Conservation (phyloP, 2,797 vertebrate species). For the Erethizon dorsatum region DNA sequence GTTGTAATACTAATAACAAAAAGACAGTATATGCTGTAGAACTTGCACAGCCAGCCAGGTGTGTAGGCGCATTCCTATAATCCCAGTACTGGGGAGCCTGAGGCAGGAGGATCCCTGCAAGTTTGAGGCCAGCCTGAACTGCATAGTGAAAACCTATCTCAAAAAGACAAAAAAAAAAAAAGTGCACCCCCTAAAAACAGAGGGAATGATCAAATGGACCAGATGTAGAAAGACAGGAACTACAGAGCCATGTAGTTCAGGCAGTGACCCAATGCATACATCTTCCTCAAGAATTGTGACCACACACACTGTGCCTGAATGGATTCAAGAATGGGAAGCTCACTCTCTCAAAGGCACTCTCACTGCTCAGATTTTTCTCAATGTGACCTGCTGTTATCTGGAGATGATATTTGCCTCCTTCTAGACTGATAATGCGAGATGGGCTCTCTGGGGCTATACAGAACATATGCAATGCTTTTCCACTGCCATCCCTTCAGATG, state of each 20-base stretch:
- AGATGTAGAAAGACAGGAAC: neutral
- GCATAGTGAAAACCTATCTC: neutral
- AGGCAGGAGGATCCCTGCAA: neutral
- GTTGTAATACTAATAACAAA: neutral
- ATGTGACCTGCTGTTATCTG: neutral
- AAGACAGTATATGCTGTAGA: neutral
- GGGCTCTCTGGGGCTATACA: neutral
- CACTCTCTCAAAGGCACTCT: accelerated
- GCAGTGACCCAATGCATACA: neutral
- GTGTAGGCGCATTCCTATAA: neutral
- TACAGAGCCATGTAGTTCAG: neutral
- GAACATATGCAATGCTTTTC: neutral
- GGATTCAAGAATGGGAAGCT: neutral
- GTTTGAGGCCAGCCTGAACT: neutral
- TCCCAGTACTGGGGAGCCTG: neutral
- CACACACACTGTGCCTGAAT: neutral
- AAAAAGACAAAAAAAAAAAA: neutral
- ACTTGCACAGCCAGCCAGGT: neutral
- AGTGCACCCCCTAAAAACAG: neutral
- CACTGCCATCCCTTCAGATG: neutral
- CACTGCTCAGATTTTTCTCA: neutral
- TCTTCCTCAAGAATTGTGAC: neutral
- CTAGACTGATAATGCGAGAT: neutral
- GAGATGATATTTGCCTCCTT: neutral
- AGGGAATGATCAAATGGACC: neutral